These are phyloP conservation scores for Progne subis DNA, from an alignment of 2,113 vertebrate species.

Conservation along the genomic window DNA sequence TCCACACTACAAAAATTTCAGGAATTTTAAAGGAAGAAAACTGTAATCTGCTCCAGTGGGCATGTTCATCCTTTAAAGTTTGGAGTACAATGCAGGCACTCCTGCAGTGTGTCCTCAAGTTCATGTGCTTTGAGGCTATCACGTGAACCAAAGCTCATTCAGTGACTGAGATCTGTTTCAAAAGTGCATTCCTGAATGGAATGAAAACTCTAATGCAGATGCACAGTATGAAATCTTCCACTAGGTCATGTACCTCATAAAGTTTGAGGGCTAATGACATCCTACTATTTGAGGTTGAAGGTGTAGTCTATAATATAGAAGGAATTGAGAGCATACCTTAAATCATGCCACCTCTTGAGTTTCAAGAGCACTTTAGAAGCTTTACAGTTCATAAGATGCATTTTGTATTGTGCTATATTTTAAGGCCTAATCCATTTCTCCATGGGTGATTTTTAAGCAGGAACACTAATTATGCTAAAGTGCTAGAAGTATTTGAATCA, in stretches of 20 bases:
- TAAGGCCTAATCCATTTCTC: conserved; percentile 42
- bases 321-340: conserved; percentile 23
- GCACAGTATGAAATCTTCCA: background rate
- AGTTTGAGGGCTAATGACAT: background rate
- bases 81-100: background rate
- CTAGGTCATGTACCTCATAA: background rate
- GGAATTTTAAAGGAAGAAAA: background rate
- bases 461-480: conserved; percentile 30
- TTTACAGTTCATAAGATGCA: background rate
- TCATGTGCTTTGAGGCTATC: background rate
- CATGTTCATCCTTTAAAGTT: fast-evolving
- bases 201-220: background rate
- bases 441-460: conserved; percentile 29
- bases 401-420: conserved; percentile 28
- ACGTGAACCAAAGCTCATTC: background rate
- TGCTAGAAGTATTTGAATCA: conserved; percentile 49
- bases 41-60: fast-evolving
- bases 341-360: background rate
- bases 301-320: background rate
- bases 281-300: background rate
- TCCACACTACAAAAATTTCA: background rate
- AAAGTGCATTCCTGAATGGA: background rate
- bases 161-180: background rate
- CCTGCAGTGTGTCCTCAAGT: background rate
- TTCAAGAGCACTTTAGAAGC: conserved; percentile 36